These are phyloP conservation scores for Vultur gryphus DNA, from an alignment of 2,797 vertebrate species.

Conservation along the genomic window DNA sequence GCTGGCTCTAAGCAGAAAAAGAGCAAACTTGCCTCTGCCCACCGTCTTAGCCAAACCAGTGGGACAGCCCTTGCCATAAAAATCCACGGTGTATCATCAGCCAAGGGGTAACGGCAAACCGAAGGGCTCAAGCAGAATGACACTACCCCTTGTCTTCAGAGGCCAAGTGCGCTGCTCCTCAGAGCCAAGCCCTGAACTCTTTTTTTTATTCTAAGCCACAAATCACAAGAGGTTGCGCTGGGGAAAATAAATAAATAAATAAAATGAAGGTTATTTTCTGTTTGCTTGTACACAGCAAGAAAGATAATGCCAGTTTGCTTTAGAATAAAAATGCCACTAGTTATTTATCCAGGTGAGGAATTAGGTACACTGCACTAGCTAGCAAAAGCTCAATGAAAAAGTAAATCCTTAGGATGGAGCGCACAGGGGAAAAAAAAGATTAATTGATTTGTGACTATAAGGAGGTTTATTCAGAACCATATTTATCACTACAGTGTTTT, in stretches of 20 bases:
- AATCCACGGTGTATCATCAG: fast-evolving
- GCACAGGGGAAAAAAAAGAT: constrained; percentile 34
- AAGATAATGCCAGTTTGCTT: constrained; percentile 53
- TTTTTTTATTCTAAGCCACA: not conserved
- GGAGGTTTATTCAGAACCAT: constrained; percentile 64
- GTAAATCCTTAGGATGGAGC: constrained; percentile 56
- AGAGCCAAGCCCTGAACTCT: not conserved
- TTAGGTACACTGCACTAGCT: constrained; percentile 5
- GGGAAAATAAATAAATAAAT: not conserved
- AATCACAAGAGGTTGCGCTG: not conserved
- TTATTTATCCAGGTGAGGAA: constrained; percentile 64
- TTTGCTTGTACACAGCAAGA: constrained; percentile 47
- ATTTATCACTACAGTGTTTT: constrained; percentile 72
- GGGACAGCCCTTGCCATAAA: not conserved
- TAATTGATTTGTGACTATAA: constrained; percentile 63
- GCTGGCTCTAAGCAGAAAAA: not conserved
- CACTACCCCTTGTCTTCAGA: not conserved
- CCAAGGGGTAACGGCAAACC: not conserved
- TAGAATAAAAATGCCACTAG: constrained; percentile 63
- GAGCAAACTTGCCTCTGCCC: not conserved
- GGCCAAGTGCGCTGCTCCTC: not conserved
- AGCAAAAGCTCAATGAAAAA: constrained; percentile 40
- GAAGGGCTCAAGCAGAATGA: not conserved
- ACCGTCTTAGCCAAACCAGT: not conserved
- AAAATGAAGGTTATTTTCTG: constrained; percentile 4